Conservation (phyloP, 2,888 invertebrate species). For the Linhomoeus sp. region DNA sequence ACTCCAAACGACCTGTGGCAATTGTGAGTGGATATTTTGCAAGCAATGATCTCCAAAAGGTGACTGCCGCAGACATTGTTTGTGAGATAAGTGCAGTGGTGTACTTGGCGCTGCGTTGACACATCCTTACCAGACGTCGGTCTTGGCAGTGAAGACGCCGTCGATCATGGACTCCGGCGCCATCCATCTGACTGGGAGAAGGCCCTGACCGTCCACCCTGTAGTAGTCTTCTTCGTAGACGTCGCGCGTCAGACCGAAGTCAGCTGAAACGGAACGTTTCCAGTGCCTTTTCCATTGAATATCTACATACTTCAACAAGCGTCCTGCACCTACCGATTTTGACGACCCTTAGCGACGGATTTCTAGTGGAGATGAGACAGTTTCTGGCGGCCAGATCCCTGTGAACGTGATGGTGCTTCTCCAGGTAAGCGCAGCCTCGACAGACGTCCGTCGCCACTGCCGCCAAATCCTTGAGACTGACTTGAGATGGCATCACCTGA, state of each 20-base stretch:
- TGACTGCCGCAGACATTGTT: too few species aligned
- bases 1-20: conserved; percentile 38
- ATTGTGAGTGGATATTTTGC: too few species aligned
- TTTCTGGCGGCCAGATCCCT: conserved; percentile 80
- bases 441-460: conserved; percentile 88
- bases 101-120: too few species aligned
- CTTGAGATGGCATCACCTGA: conserved; percentile 14
- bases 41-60: too few species aligned
- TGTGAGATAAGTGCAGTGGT: too few species aligned
- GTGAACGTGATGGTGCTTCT: conserved; percentile 91
- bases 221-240: conserved; percentile 95
- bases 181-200: conserved; percentile 93
- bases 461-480: conserved; percentile 62
- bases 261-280: conserved; percentile 28
- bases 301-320: too few species aligned
- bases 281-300: too few species aligned
- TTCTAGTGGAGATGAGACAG: conserved; percentile 50
- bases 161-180: conserved; percentile 86
- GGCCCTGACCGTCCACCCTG: conserved; percentile 66
- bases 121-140: conserved; percentile 58
- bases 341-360: conserved; percentile 44
- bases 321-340: conserved; percentile 54
- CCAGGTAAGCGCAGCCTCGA: conserved; percentile 77
- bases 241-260: conserved; percentile 86
- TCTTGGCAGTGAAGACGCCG: conserved; percentile 85